Base-by-base conservation (phyloP, 2,888 invertebrate species). In the Euclidia mi region DNA sequence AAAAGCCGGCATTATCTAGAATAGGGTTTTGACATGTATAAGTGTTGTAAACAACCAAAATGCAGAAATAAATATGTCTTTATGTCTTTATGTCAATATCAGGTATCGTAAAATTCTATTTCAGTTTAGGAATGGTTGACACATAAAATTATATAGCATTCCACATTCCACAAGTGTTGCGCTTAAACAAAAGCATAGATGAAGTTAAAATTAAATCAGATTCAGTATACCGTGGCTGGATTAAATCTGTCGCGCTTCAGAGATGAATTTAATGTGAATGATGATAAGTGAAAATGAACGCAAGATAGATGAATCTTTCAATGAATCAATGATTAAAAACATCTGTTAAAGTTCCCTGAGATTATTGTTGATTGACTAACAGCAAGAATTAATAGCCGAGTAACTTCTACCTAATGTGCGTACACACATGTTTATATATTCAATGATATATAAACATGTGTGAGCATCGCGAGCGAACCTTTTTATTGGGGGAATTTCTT, bases 141-240 rank as follows among this genome's bases (percentile, higher is more conserved):
- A 68, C 64, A 71, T 78, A 71, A 76, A 79, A 83, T 83, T 83
- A 80, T 79, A 82, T 70, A 48, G 53, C 51, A 58, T 49, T 51
- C 60, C 41, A 49, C 44, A 61, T 72, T 76, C 65, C 48, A 40
- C 49, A 46, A 56, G 55, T 46, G 64, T 46, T 65, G 49, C 57
- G 35, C 51, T 62, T 63, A 55, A 66, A 78, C 76, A 76, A 79
- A 73, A 71, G 65, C 63, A 34, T 25, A 44, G 41, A 53, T 42
- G 38, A 48, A 56, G 65, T 65, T 66, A 42, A 61, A 68, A 62
- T 65, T 71, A 61, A 70, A 71, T 56, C 71, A 50, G 56, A 60
- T 45, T 63, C 17, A 14, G 25, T 50, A 38, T 14, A 37, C 32
- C 43, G 37, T 25, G 42, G 34, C 35, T 11, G 11, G 10, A 11